These are phyloP conservation scores for Pseudocheirus occidentalis DNA, from an alignment of 2,797 vertebrate species.

Conservation along the genomic window DNA sequence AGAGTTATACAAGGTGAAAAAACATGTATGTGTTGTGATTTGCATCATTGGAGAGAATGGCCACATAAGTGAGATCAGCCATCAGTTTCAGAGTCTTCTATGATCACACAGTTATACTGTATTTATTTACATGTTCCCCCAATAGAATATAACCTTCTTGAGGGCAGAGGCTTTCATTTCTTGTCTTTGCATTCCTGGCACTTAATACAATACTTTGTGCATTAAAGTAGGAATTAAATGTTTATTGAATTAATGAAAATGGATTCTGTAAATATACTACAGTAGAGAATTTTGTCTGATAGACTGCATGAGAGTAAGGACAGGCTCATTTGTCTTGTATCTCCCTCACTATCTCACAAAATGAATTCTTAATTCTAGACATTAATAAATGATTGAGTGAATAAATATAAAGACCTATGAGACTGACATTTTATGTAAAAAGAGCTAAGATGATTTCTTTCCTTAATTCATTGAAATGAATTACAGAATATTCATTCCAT, in stretches of 20 bases:
- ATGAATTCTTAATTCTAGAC: not conserved
- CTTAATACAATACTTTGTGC: not conserved
- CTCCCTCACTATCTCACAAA: not conserved
- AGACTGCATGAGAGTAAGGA: not conserved
- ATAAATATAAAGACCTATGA: not conserved
- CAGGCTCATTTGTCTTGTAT: not conserved
- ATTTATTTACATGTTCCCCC: not conserved
- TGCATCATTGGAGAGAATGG: not conserved
- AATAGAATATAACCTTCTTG: not conserved
- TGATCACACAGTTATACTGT: not conserved
- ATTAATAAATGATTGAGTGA: not conserved
- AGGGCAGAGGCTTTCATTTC: not conserved
- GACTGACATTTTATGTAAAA: not conserved
- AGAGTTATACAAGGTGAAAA: not conserved
- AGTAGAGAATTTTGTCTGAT: not conserved
- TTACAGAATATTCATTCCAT: not conserved
- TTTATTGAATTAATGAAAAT: not conserved
- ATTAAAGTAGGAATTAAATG: not conserved
- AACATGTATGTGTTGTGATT: not conserved
- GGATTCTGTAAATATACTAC: not conserved
- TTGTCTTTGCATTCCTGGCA: not conserved
- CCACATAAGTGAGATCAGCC: not conserved
- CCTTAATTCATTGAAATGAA: not conserved
- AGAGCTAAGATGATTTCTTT: not conserved
- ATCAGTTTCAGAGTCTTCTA: not conserved